These are phyloP conservation scores for Balaenoptera acutorostrata DNA, from an alignment of 2,113 vertebrate genomes.

Conservation along the genomic window DNA sequence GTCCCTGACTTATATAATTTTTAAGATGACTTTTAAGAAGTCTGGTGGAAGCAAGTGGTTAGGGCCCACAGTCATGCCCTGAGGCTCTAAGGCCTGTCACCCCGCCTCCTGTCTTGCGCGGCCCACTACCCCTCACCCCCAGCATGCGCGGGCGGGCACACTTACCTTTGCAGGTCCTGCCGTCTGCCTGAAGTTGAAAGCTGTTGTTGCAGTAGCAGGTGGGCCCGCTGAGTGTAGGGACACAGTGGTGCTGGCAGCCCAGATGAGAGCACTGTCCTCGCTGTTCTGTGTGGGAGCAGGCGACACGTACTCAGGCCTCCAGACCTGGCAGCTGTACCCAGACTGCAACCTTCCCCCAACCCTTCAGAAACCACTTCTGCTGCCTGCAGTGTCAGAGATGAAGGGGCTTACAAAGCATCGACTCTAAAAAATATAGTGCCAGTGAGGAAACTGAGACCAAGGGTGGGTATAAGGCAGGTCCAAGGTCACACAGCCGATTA, in stretches of 20 bases:
- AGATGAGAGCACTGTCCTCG: conserved; percentile 83
- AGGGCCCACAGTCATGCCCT: not conserved
- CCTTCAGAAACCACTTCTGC: not conserved
- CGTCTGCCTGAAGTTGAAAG: conserved; percentile 90
- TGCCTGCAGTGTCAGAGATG: not conserved
- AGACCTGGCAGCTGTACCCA: not conserved
- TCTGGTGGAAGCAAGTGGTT: not conserved
- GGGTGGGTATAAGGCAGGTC: not conserved
- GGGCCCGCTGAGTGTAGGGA: conserved; percentile 86
- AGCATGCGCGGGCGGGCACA: fast-evolving
- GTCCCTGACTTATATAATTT: not conserved
- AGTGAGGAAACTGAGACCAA: not conserved
- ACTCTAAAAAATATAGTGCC: not conserved
- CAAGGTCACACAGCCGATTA: not conserved
- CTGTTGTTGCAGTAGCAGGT: conserved; percentile 91
- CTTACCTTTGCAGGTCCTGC: conserved; percentile 92
- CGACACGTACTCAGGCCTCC: not conserved
- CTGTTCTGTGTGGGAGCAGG: conserved; percentile 76
- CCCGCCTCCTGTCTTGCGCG: too few relatives aligned
- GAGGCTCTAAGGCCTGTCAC: fast-evolving
- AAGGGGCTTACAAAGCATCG: not conserved
- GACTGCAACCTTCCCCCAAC: not conserved
- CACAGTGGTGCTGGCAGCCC: conserved; percentile 89
- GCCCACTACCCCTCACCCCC: not conserved
- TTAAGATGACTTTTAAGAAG: not conserved